Evolutionary conservation across 2,888 invertebrate genomes (phyloP).

Genomic region (Nycteola revayana): DNA sequence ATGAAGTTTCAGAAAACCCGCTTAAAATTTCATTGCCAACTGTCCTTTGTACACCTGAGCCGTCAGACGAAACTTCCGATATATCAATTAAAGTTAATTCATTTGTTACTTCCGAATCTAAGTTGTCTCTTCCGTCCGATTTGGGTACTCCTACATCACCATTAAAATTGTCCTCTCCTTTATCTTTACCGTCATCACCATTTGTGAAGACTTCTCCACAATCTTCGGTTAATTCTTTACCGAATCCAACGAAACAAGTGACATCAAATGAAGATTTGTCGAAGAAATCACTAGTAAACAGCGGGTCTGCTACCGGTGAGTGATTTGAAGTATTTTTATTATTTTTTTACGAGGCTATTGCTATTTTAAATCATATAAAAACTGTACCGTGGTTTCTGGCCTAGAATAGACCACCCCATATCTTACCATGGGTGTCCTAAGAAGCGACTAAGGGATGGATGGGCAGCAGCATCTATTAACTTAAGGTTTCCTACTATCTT

Average conservation of each 20-base stretch:
- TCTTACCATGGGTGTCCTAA: no score
- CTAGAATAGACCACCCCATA: no score
- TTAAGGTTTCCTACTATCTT: no score
- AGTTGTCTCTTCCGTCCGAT: slow-evolving; percentile 63
- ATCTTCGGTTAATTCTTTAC: slow-evolving; percentile 47
- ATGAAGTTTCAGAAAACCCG: slow-evolving; percentile 43
- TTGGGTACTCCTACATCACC: slow-evolving; percentile 69
- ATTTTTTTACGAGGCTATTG: no score
- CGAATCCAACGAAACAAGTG: slow-evolving; percentile 37
- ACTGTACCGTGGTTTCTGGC: no score
- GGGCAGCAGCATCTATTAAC: no score
- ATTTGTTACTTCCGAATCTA: slow-evolving; percentile 62
- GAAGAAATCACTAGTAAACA: slow-evolving; percentile 41
- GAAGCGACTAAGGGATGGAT: no score
- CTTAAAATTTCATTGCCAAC: slow-evolving; percentile 63
- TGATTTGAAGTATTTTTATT: no score
- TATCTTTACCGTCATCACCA: slow-evolving; percentile 65
- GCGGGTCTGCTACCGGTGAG: slow-evolving; percentile 73
- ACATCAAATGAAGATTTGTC: slow-evolving; percentile 33
- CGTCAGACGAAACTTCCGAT: slow-evolving; percentile 39
- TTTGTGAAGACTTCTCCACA: slow-evolving; percentile 49
- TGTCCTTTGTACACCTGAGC: slow-evolving; percentile 60
- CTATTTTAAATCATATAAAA: no score
- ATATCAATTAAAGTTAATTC: slow-evolving; percentile 40
- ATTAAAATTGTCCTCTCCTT: slow-evolving; percentile 57